Conservation (phyloP, 2,797 vertebrate genomes). For the Ambastaia sidthimunki region DNA sequence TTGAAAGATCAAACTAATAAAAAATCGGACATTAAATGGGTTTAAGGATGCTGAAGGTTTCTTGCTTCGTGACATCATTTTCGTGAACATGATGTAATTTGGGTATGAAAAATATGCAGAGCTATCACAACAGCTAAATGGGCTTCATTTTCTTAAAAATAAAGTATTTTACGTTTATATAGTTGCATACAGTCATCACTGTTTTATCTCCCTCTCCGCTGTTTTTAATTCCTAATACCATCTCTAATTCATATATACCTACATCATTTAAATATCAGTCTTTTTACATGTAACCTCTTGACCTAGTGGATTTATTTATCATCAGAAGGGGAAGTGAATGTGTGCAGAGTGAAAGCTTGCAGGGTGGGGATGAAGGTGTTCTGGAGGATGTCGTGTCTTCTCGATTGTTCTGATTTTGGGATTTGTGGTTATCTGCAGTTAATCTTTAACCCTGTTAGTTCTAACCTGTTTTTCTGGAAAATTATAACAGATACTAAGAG, state of each 20-base stretch:
- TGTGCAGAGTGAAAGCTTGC: not conserved
- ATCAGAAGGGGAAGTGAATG: not conserved
- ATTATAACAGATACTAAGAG: slow-evolving; percentile 3
- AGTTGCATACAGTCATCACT: not conserved
- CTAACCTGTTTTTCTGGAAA: slow-evolving; percentile 33
- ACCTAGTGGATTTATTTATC: not conserved
- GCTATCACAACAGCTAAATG: no score
- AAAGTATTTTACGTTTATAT: no score
- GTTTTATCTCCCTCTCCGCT: slow-evolving; percentile 46
- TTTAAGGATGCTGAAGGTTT: no score
- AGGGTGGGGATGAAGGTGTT: slow-evolving; percentile 30
- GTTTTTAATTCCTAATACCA: slow-evolving; percentile 5
- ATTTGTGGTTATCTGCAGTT: slow-evolving; percentile 18
- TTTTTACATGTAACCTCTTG: not conserved
- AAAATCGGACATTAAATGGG: no score
- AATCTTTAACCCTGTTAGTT: slow-evolving; percentile 29
- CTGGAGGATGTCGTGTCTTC: not conserved
- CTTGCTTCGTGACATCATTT: no score
- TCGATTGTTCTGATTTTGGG: slow-evolving; percentile 16
- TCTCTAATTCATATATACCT: not conserved
- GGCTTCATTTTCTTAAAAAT: no score
- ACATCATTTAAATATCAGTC: not conserved
- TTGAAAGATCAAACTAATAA: not conserved
- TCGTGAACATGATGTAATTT: no score
- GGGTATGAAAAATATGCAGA: no score